These are phyloP conservation scores for Pristionchus japonicus DNA, from an alignment of 2,888 invertebrate species.

Conservation along the genomic window DNA sequence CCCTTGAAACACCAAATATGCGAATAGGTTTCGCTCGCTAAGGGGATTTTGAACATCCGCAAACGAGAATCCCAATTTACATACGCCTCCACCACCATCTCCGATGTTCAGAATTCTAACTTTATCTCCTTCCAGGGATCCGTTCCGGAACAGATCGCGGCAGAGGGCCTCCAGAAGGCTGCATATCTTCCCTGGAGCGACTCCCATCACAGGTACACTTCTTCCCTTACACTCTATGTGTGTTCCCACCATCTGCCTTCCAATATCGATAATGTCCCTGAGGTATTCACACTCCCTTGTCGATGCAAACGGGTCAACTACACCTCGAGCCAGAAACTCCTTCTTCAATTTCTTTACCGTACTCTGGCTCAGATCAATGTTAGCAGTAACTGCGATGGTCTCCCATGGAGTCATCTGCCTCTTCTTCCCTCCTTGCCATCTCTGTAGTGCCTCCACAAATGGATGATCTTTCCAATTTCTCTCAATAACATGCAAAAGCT, in stretches of 20 bases:
- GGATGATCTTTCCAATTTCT: neutral
- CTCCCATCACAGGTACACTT: neutral
- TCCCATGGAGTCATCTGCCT: neutral
- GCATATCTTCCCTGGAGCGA: neutral
- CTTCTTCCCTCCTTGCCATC: neutral
- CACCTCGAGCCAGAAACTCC: neutral
- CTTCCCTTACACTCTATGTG: neutral
- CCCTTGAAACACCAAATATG: neutral
- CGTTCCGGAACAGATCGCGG: neutral
- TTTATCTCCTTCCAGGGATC: neutral
- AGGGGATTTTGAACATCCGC: neutral
- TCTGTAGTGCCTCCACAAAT: neutral
- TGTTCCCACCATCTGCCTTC: neutral
- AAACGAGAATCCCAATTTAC: neutral
- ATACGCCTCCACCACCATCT: neutral
- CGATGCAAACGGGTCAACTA: neutral
- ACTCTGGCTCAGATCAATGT: neutral
- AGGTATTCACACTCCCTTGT: neutral
- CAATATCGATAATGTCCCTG: neutral
- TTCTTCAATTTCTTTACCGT: neutral
- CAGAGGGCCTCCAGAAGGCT: neutral
- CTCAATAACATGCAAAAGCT: neutral
- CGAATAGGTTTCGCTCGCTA: neutral
- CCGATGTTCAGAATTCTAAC: conserved; percentile 2
- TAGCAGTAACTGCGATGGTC: neutral